These are phyloP conservation scores for Polypedilum vanderplanki DNA, from an alignment of 1,140 invertebrate genomes.

Conservation along the genomic window DNA sequence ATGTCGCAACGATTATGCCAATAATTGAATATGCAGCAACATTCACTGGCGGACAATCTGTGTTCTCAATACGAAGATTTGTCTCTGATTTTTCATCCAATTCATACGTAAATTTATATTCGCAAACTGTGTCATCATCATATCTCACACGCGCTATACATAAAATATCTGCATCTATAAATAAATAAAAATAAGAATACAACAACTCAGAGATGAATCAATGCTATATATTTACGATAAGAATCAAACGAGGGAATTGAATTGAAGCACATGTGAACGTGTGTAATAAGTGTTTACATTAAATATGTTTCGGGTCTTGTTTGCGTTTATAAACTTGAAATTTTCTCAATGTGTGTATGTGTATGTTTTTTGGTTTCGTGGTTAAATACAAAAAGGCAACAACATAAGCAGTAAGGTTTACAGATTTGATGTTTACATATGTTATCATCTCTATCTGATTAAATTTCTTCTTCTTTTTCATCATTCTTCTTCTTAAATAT, in stretches of 20 bases:
- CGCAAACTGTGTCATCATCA: conserved; percentile 45
- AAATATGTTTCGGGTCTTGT: not conserved
- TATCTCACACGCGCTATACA: conserved; percentile 32
- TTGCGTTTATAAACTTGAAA: not conserved
- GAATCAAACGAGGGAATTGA: not conserved
- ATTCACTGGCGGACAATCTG: conserved; percentile 41
- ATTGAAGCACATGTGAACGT: not conserved
- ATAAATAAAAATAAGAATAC: not conserved
- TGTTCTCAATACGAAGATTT: conserved; percentile 43
- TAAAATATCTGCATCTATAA: not conserved
- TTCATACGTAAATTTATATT: conserved; percentile 47
- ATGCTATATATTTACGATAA: too few species aligned
- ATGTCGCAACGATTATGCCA: conserved; percentile 42
- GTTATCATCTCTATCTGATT: not conserved
- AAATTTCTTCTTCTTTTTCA: not conserved
- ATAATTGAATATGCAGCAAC: conserved; percentile 37
- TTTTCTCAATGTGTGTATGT: not conserved
- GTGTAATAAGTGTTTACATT: conserved; percentile 19
- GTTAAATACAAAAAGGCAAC: not conserved
- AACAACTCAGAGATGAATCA: too few species aligned
- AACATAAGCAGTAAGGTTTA: not conserved
- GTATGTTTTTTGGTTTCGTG: not conserved
- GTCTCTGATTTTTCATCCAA: conserved; percentile 38
- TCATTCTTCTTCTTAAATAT: not conserved
- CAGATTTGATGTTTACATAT: conserved; percentile 7